Evolutionary conservation across 2,888 invertebrate genomes (phyloP).

Genomic region (Sinohyriopsis cumingii): DNA sequence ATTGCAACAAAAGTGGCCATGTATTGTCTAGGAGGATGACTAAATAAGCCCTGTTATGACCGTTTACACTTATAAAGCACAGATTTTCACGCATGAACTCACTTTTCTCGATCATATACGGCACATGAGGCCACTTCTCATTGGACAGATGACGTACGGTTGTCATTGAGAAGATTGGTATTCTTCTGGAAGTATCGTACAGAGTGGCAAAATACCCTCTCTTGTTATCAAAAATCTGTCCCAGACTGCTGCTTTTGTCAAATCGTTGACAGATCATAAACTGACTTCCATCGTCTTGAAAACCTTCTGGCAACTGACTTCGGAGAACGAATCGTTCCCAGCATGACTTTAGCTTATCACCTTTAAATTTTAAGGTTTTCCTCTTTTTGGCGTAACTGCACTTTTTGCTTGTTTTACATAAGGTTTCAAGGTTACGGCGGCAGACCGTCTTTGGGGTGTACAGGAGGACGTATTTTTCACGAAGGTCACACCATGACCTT

Average conservation of each 20-base stretch:
- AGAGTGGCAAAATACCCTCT: slow-evolving; percentile 49
- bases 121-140: slow-evolving; percentile 52
- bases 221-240: slow-evolving; percentile 47
- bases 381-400: slow-evolving; percentile 41
- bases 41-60: too few relatives aligned
- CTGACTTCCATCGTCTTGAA: slow-evolving; percentile 45
- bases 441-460: slow-evolving; percentile 41
- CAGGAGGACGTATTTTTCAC: slow-evolving; percentile 41
- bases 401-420: slow-evolving; percentile 41
- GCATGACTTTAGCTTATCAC: slow-evolving; percentile 54
- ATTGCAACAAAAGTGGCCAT: too few relatives aligned
- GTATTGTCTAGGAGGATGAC: too few relatives aligned
- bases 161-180: slow-evolving; percentile 53
- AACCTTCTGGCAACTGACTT: slow-evolving; percentile 41
- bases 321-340: slow-evolving; percentile 55
- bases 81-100: background rate
- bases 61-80: too few relatives aligned
- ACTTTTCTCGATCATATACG: slow-evolving; percentile 59
- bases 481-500: slow-evolving; percentile 40
- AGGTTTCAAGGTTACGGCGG: slow-evolving; percentile 31
- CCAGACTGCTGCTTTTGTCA: slow-evolving; percentile 43
- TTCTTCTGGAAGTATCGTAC: slow-evolving; percentile 47
- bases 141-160: slow-evolving; percentile 49
- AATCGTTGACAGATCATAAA: slow-evolving; percentile 60
- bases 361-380: slow-evolving; percentile 30